phyloP scores from a whole-genome alignment of 92 coral and sea anemone genomes.

The Parazoanthus swiftii region DNA sequence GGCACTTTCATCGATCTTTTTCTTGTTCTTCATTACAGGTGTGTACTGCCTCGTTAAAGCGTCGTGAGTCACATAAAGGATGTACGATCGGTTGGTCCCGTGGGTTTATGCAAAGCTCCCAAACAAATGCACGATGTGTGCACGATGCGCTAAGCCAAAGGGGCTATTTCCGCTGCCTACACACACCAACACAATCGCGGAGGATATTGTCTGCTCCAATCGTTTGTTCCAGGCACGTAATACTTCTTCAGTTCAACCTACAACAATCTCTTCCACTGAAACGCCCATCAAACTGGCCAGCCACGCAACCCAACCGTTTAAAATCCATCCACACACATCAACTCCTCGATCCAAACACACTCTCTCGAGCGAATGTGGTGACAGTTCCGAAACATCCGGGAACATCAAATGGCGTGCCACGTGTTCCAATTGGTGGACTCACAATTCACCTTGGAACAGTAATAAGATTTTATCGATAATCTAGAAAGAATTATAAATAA shows the following conservation, averaged over 20 bases:
- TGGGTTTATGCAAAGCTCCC: slow-evolving; percentile 44
- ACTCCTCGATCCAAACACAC: slow-evolving; percentile 37
- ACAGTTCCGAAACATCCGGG: slow-evolving; percentile 79
- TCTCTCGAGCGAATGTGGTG: slow-evolving; percentile 12
- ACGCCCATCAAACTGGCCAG: slow-evolving; percentile 35
- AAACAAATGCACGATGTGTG: slow-evolving; percentile 34
- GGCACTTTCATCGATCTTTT: slow-evolving; percentile 28
- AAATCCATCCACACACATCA: slow-evolving; percentile 41
- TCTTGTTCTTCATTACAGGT: slow-evolving; percentile 34
- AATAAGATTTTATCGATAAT: slow-evolving; percentile 46
- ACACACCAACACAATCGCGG: slow-evolving; percentile 40
- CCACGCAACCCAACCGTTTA: slow-evolving; percentile 39
- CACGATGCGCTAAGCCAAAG: slow-evolving; percentile 33
- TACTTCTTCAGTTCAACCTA: slow-evolving; percentile 3
- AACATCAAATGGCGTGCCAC: slow-evolving; percentile 64
- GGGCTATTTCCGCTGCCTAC: slow-evolving; percentile 42
- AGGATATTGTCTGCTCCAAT: neutral
- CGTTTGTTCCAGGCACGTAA: slow-evolving; percentile 23
- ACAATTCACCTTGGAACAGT: slow-evolving; percentile 26
- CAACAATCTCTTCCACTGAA: neutral
- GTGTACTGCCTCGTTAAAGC: slow-evolving; percentile 29
- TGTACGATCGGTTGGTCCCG: slow-evolving; percentile 37
- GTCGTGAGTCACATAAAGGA: slow-evolving; percentile 31
- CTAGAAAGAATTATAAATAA: neutral
- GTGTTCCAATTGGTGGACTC: slow-evolving; percentile 89